These are phyloP conservation scores for Notarius lentiginosus DNA, from an alignment of 2,113 vertebrate genomes.

Conservation along the genomic window DNA sequence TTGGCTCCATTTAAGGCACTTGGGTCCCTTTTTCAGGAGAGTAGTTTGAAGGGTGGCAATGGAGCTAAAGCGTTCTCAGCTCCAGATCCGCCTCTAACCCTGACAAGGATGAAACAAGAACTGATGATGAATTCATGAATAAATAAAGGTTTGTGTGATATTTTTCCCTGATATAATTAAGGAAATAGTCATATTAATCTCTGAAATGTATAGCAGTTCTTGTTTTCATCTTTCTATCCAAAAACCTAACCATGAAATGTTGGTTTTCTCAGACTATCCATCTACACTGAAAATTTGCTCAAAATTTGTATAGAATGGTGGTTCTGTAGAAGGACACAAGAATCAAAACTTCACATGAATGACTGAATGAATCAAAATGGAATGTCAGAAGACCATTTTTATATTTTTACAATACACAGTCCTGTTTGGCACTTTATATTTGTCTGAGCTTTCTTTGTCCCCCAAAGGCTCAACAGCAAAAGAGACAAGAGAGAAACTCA, in stretches of 20 bases:
- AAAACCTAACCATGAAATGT: neutral
- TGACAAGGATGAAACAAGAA: no score
- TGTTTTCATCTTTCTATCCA: neutral
- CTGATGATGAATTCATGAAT: no score
- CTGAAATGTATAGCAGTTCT: neutral
- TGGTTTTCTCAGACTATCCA: no score
- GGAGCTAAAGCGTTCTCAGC: no score
- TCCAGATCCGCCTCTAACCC: no score
- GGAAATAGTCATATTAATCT: no score
- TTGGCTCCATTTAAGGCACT: no score
- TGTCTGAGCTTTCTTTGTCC: neutral
- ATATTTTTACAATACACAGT: conserved; percentile 12
- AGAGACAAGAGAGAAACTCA: neutral
- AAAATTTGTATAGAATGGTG: neutral
- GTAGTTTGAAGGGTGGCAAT: no score
- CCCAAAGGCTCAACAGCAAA: neutral
- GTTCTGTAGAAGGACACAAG: neutral
- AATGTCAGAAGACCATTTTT: conserved; percentile 5
- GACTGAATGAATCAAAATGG: neutral
- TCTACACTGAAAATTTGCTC: neutral
- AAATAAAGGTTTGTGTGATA: no score
- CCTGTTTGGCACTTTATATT: neutral
- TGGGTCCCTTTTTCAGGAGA: no score
- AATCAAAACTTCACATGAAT: neutral
- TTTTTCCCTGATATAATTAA: no score